Base-by-base conservation (phyloP, 2,797 vertebrate genomes). In the Pipistrellus kuhlii region DNA sequence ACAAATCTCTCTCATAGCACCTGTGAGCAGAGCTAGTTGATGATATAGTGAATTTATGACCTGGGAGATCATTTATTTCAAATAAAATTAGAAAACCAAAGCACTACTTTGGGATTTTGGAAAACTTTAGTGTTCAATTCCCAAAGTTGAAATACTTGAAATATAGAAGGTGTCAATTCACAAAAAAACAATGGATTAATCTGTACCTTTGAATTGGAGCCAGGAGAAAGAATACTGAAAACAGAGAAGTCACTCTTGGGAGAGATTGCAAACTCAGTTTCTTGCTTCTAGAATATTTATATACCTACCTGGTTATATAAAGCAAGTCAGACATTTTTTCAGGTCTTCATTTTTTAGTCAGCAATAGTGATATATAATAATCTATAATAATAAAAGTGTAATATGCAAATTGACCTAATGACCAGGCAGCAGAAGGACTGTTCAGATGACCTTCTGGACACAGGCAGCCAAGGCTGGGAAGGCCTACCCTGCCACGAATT, bases 1-100 rank as follows among this genome's bases (percentile, higher is more conserved):
- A 76, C 84, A 96, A 90, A 97, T 96, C 95, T 97, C 66, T 97
- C 90, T 71, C 51, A 27, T 3, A 88, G 88, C 77, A 72, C 95
- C 78, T 4, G 1, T 21, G 38, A 90, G 78, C 78, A 86, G 95
- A 95, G 69, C 66, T 59, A 71, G 86, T 76, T 96, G 95, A 95
- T 93, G 95, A 96, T 93, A 77, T 80, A 76, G 59, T 95, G 75
- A 93, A 97, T 96, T 97, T 97, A 97, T 93, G 94, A 94, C 78
- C 86, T 96, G 92, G 72, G 94, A 95, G 81, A 89, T 93, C 83
- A 95, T 92, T 95, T 93, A 95, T 87, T 95, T 72, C 91, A 92
- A 95, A 96, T 95, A 97, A 93, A 95, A 95, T 95, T 93, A 88
- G 83, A 95, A 96, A 96, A 81, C 55, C 18, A 55, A 96, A 93